These are phyloP conservation scores for Mamestra brassicae DNA, from an alignment of 2,888 invertebrate genomes.

Conservation along the genomic window DNA sequence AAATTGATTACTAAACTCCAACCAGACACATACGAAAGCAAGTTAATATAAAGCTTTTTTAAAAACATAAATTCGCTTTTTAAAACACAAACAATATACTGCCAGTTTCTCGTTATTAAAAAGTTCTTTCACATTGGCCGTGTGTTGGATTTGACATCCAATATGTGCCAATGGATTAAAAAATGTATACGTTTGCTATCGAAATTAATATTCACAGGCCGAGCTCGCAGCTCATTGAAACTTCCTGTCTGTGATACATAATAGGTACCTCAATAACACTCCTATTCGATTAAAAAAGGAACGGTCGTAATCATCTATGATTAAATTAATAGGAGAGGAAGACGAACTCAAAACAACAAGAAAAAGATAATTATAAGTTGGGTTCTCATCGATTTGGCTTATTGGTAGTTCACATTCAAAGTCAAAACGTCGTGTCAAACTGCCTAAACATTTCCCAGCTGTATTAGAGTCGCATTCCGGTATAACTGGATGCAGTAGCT, in stretches of 20 bases:
- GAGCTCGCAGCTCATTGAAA: slow-evolving; percentile 46
- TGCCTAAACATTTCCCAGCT: no score
- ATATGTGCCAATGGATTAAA: slow-evolving; percentile 36
- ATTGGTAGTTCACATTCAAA: no score
- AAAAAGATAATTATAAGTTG: slow-evolving; percentile 14
- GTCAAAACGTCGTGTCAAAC: no score
- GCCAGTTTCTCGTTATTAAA: slow-evolving; percentile 48
- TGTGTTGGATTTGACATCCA: slow-evolving; percentile 46
- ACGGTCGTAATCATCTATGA: slow-evolving; percentile 20
- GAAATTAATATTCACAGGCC: slow-evolving; percentile 55
- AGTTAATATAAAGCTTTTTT: no score
- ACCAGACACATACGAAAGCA: no score
- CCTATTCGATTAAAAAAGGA: slow-evolving; percentile 34
- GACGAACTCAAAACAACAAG: slow-evolving; percentile 19
- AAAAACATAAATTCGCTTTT: slow-evolving; percentile 4
- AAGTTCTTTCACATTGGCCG: slow-evolving; percentile 43
- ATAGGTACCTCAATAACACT: slow-evolving; percentile 41
- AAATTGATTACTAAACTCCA: no score
- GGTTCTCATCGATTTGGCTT: no score
- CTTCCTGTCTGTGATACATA: slow-evolving; percentile 48
- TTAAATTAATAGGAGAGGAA: slow-evolving; percentile 24
- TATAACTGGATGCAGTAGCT: no score
- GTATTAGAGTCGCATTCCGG: no score
- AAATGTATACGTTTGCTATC: slow-evolving; percentile 23
- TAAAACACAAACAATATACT: slow-evolving; percentile 8